These are phyloP conservation scores for Temnothorax unifasciatus DNA, from an alignment of 2,888 invertebrate species.

Conservation along the genomic window DNA sequence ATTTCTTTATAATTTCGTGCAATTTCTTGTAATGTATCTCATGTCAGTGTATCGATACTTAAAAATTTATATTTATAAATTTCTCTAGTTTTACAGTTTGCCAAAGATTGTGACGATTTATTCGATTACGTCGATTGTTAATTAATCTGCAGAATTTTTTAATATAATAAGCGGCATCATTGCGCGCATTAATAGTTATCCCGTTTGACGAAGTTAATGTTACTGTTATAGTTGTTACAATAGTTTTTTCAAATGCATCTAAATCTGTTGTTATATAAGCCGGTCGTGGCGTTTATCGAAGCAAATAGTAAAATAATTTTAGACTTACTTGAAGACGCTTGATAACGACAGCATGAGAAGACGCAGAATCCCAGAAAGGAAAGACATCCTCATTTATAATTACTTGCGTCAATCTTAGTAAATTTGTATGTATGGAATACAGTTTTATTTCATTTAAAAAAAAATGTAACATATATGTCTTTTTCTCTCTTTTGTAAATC, in stretches of 20 bases:
- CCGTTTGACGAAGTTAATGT: conserved; percentile 1
- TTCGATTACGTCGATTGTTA: neutral
- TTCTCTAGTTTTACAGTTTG: neutral
- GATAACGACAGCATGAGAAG: conserved; percentile 4
- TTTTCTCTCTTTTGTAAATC: neutral
- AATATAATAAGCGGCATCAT: neutral
- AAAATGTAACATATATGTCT: neutral
- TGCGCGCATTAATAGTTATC: conserved; percentile 9
- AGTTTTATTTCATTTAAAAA: neutral
- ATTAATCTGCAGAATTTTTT: conserved; percentile 14
- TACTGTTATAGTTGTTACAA: conserved; percentile 19
- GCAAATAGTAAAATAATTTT: conserved; percentile 27
- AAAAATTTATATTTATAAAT: conserved; percentile 15
- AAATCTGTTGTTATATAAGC: conserved; percentile 5
- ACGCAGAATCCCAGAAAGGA: neutral
- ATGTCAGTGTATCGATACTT: neutral
- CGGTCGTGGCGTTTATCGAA: conserved; percentile 15
- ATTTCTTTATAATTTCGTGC: conserved; percentile 15
- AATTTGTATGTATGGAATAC: neutral
- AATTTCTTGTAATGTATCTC: neutral
- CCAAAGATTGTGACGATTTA: neutral
- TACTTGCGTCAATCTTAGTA: neutral
- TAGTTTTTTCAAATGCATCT: neutral
- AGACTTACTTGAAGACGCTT: conserved; percentile 21
- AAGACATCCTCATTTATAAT: neutral